Conservation (phyloP, 2,888 invertebrate genomes). For the Lithophane semibrunnea region DNA sequence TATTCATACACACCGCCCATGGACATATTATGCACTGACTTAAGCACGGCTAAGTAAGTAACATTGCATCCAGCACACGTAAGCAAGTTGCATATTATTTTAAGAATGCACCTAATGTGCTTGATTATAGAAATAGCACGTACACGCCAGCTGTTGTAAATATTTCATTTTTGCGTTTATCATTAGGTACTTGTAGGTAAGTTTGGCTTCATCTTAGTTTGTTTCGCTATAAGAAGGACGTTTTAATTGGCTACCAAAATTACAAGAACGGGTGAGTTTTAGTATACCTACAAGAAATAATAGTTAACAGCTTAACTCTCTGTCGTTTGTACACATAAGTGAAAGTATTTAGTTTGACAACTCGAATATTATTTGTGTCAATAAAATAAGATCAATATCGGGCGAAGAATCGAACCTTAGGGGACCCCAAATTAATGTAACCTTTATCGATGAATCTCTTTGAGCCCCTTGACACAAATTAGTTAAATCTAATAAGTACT, state of each 20-base stretch:
- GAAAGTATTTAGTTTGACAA: neutral
- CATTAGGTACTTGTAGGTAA: slow-evolving; percentile 13
- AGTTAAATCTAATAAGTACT: neutral
- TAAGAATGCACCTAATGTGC: slow-evolving; percentile 24
- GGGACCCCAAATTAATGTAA: slow-evolving; percentile 3
- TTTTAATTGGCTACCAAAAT: neutral
- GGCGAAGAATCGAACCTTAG: slow-evolving; percentile 24
- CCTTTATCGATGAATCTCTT: neutral
- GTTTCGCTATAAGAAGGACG: neutral
- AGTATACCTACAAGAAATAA: neutral
- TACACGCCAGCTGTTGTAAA: slow-evolving; percentile 38
- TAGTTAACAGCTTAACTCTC: neutral
- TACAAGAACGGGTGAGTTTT: neutral
- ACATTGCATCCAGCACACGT: slow-evolving; percentile 55
- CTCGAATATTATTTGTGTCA: neutral
- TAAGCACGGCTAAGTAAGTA: slow-evolving; percentile 61
- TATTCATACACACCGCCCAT: slow-evolving; percentile 47
- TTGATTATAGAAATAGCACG: slow-evolving; percentile 21
- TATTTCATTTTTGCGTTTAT: slow-evolving; percentile 28
- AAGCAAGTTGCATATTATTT: slow-evolving; percentile 39
- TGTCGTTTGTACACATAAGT: neutral
- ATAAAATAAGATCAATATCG: neutral
- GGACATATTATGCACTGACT: slow-evolving; percentile 47
- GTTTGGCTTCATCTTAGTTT: neutral
- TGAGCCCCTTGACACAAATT: neutral